phyloP scores from a whole-genome alignment of 2,797 vertebrate genomes.

The Gastrophryne carolinensis region DNA sequence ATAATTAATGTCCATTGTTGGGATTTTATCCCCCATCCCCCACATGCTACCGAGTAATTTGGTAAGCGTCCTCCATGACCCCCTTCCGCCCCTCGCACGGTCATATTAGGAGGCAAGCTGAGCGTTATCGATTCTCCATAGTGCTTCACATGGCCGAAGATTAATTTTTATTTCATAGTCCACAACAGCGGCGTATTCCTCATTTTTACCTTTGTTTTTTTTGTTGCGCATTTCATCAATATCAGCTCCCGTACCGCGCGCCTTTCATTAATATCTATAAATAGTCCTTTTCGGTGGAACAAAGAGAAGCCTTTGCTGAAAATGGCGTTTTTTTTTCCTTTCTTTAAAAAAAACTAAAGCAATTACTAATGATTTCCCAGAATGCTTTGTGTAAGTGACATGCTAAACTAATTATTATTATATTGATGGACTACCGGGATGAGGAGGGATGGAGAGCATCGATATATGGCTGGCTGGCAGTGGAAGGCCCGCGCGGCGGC shows the following conservation, averaged over 20 bases:
- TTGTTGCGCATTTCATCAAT: background rate
- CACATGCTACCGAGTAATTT: too few species aligned
- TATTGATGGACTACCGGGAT: conserved; percentile 54
- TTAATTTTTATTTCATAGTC: conserved; percentile 4
- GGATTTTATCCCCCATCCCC: background rate
- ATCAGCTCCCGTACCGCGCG: background rate
- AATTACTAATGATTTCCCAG: conserved; percentile 48
- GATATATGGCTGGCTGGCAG: conserved; percentile 62
- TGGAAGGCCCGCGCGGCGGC: conserved; percentile 57
- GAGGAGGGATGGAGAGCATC: conserved; percentile 57
- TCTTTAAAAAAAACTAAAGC: too few species aligned
- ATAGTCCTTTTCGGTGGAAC: background rate
- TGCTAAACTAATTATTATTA: conserved; percentile 52
- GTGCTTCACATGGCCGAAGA: background rate
- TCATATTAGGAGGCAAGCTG: conserved; percentile 11
- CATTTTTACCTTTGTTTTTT: background rate
- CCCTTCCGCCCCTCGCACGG: background rate
- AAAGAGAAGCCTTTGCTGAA: background rate
- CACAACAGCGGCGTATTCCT: background rate
- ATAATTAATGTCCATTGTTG: background rate
- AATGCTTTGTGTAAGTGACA: conserved; percentile 44
- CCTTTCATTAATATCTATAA: conserved; percentile 8
- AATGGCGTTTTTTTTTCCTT: conserved; percentile 5
- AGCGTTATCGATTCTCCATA: conserved; percentile 17
- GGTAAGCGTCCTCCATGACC: background rate